A percentile compares a stretch with the other conserved stretches of the same genome.
Conservation (phyloP, 2,113 vertebrate species). For the Heterocephalus glaber region DNA sequence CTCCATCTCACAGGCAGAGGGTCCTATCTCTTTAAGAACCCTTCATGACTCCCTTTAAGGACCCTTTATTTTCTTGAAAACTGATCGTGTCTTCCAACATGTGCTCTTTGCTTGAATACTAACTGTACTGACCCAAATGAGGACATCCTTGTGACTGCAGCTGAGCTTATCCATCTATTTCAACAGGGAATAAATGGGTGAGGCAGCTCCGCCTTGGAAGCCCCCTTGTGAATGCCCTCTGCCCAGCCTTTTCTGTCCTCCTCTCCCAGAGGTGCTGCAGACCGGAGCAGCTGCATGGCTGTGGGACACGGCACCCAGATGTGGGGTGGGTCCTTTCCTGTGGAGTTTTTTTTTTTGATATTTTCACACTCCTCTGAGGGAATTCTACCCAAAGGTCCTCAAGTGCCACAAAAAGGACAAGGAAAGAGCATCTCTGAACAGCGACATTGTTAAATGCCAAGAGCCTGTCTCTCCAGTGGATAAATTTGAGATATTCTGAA, state of each 20-base stretch:
- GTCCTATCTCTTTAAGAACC: neutral
- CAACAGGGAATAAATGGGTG: neutral
- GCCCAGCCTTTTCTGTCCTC: neutral
- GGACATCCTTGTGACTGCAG: neutral
- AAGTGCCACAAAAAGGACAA: constrained; percentile 71
- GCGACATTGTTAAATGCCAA: constrained; percentile 77
- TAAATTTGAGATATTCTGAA: constrained; percentile 74
- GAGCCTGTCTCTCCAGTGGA: constrained; percentile 70
- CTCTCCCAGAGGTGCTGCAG: neutral
- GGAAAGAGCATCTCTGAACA: constrained; percentile 67
- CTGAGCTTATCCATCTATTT: neutral
- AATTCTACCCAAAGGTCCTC: constrained; percentile 67
- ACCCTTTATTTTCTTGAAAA: constrained; percentile 47
- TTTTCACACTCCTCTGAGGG: constrained; percentile 68
- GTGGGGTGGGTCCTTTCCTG: constrained; percentile 26
- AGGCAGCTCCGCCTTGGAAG: neutral
- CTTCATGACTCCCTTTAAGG: neutral
- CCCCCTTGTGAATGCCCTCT: neutral
- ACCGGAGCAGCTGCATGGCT: neutral
- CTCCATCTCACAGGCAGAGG: neutral
- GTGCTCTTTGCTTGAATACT: constrained; percentile 15
- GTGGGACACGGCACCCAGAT: neutral
- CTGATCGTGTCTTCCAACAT: neutral
- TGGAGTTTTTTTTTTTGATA: constrained; percentile 66
- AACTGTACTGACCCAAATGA: neutral